Base-by-base conservation (phyloP, 1,140 invertebrate species). In the Agrypnia vestita region DNA sequence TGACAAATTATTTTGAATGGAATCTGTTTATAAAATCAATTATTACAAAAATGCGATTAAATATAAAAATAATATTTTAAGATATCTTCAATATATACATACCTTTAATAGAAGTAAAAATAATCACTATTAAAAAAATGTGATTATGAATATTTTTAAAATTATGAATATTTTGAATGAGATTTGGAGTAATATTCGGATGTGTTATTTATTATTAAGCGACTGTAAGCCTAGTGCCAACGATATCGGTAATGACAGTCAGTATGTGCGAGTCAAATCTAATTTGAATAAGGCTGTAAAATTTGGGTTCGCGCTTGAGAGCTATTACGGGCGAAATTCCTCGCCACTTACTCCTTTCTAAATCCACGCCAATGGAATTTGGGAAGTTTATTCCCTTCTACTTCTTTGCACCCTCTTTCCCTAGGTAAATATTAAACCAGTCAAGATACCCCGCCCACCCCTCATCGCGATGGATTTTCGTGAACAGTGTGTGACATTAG, bases 401-500 rank as follows among this genome's bases (percentile, higher is more conserved):
- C 59, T 49, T 25, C 73, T 80, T 61, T 67, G 56, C 49, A 56
- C 74, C 56, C 59, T 80, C 64, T 69, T 64, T 64, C 80, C 76
- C 56, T 75, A 75, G 76, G 80, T 78, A 81, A 81, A 81, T 81
- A 81, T 81, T 81, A 81, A 78, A 71, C 76, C 69, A 73, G 51
- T 75, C 69, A 78, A 81, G 80, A 76, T 76, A 81, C 74, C 59
- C 64, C 59, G 3, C 12, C 69, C 47, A 25, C n/a, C 64, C 17
- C 19, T 19, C 69, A 25, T 51, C 12, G 46, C 44, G 59, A 76
- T 17, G 53, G 11, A 11, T 76, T 62, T 75, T 76, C n/a, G 56
- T 19, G 46, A 76, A 21, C 47, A 76, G 74, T 62, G 74, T 76
- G 43, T 64, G 59, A 76, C 74, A 76, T 76, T 76, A 44, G 49